Percentiles rank a stretch among this genome's conserved stretches.
phyloP scores from a whole-genome alignment of 2,888 invertebrate species.

The Schrankia costaestrigalis region DNA sequence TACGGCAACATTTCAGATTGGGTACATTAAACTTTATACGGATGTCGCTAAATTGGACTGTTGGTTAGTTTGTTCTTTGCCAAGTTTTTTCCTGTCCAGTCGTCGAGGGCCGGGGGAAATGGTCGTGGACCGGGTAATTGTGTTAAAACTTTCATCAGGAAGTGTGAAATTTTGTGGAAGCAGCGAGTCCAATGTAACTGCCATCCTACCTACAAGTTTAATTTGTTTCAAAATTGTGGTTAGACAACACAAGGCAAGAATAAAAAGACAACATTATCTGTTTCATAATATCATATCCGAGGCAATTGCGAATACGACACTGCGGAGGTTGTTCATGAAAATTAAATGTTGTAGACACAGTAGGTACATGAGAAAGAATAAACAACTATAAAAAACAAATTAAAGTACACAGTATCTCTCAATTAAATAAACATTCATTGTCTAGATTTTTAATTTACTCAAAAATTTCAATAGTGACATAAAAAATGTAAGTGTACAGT shows the following conservation, averaged over 20 bases:
- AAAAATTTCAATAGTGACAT: no score
- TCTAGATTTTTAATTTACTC: no score
- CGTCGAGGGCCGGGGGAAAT: slow-evolving; percentile 64
- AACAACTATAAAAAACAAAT: slow-evolving; percentile 40
- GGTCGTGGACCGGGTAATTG: slow-evolving; percentile 73
- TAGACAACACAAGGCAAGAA: slow-evolving; percentile 24
- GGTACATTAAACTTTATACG: slow-evolving; percentile 77
- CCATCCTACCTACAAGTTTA: slow-evolving; percentile 60
- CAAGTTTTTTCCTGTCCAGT: slow-evolving; percentile 75
- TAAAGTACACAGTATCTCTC: slow-evolving; percentile 41
- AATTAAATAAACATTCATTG: slow-evolving; percentile 67
- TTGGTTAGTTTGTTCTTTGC: slow-evolving; percentile 77
- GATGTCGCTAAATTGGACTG: slow-evolving; percentile 74
- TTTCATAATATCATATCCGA: slow-evolving; percentile 25
- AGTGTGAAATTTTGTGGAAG: slow-evolving; percentile 73
- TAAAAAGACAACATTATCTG: slow-evolving; percentile 37
- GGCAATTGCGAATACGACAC: no score
- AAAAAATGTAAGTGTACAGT: no score
- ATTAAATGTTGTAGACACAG: slow-evolving; percentile 33
- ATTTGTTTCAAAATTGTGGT: slow-evolving; percentile 62
- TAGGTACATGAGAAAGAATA: slow-evolving; percentile 39
- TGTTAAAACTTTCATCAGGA: slow-evolving; percentile 78
- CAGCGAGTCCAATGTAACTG: slow-evolving; percentile 54
- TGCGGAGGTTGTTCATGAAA: no score
- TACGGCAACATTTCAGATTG: slow-evolving; percentile 69